Evolutionary conservation across 2,113 vertebrate genomes (phyloP).

Genomic region (Entomyzon cyanotis): DNA sequence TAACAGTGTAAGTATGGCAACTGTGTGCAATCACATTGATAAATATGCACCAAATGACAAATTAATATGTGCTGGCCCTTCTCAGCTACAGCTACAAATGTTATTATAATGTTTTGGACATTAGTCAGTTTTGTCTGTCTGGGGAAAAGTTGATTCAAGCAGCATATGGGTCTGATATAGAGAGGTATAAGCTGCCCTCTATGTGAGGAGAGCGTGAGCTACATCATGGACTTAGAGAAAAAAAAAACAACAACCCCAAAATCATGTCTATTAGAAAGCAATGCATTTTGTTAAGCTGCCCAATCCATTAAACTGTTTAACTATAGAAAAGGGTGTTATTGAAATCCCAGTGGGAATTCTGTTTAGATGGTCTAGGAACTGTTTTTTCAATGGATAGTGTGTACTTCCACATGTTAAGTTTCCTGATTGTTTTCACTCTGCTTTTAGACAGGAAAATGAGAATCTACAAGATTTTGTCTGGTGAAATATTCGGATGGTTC

Average conservation of each 20-base stretch:
- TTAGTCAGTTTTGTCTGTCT: constrained; percentile 55
- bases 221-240: background rate
- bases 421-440: background rate
- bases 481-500: background rate
- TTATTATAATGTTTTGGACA: constrained; percentile 69
- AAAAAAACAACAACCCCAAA: background rate
- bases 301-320: constrained; percentile 21
- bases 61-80: constrained; percentile 70
- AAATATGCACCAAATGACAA: constrained; percentile 73
- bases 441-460: background rate
- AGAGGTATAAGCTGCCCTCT: constrained; percentile 62
- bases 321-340: background rate
- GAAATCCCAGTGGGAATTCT: background rate
- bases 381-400: background rate
- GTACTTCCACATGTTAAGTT: background rate
- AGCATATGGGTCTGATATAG: background rate
- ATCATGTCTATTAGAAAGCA: background rate
- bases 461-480: background rate
- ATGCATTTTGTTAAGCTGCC: background rate
- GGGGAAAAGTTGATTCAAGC: background rate
- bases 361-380: background rate
- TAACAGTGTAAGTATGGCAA: constrained; percentile 55
- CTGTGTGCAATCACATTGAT: constrained; percentile 63
- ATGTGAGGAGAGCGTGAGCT: background rate
- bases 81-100: constrained; percentile 66